Evolutionary conservation across 2,113 vertebrate genomes (phyloP).

Genomic region (Periophthalmus modestus): DNA sequence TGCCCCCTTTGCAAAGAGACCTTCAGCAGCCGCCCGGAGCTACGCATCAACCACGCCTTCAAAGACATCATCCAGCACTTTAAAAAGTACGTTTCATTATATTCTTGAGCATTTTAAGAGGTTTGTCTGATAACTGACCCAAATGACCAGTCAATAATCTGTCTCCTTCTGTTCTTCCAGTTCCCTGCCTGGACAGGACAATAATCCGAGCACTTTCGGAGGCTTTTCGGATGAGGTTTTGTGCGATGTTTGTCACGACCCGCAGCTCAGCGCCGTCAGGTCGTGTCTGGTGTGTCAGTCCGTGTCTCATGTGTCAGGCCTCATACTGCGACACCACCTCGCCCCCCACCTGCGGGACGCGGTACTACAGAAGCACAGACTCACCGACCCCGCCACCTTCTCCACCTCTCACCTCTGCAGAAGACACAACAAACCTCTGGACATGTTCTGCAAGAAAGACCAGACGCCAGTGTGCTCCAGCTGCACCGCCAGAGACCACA

Average conservation of each 20-base stretch:
- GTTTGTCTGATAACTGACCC: too few species aligned
- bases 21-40: not conserved
- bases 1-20: constrained; percentile 40
- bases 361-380: too few species aligned
- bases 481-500: not conserved
- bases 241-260: too few species aligned
- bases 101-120: too few species aligned
- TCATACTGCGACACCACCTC: too few species aligned
- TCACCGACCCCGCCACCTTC: constrained; percentile 1
- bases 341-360: too few species aligned
- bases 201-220: not conserved
- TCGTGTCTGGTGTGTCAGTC: too few species aligned
- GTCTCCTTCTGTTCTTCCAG: too few species aligned
- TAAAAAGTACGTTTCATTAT: not conserved
- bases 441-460: constrained; percentile 1
- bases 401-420: not conserved
- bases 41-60: not conserved
- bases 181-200: too few species aligned
- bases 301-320: too few species aligned
- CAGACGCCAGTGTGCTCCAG: not conserved
- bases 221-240: too few species aligned
- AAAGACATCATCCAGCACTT: not conserved
- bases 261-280: too few species aligned
- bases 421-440: not conserved
- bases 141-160: not conserved